A percentile compares a stretch with the other conserved stretches of the same genome.
phyloP scores from a whole-genome alignment of 2,888 invertebrate genomes.

The Notodonta dromedarius region DNA sequence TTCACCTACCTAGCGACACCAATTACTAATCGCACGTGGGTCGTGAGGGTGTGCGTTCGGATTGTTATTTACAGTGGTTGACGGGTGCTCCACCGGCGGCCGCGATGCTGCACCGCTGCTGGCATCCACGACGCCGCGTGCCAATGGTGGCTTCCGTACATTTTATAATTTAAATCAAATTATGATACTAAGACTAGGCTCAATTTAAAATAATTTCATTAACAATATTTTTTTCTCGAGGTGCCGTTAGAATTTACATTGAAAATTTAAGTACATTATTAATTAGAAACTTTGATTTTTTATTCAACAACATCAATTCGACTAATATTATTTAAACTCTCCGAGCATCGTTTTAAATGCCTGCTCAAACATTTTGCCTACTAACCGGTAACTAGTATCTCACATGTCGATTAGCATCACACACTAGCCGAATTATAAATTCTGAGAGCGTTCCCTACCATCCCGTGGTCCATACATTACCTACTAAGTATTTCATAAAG shows the following conservation, averaged over 20 bases:
- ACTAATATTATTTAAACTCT: conserved; percentile 76
- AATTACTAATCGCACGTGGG: conserved; percentile 44
- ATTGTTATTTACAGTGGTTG: conserved; percentile 50
- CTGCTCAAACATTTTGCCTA: conserved; percentile 79
- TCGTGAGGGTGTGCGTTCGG: conserved; percentile 66
- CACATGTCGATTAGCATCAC: conserved; percentile 60
- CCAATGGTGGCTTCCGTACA: conserved; percentile 56
- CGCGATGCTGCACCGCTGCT: conserved; percentile 20
- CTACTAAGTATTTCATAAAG: conserved; percentile 69
- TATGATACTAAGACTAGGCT: conserved; percentile 82
- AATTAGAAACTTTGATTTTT: conserved; percentile 81
- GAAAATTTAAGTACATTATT: conserved; percentile 81
- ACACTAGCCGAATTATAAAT: conserved; percentile 75
- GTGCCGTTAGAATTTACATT: conserved; percentile 81
- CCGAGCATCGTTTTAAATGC: conserved; percentile 82
- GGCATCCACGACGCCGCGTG: conserved; percentile 24
- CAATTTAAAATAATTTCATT: conserved; percentile 74
- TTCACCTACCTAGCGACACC: conserved; percentile 64
- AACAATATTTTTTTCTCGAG: conserved; percentile 70
- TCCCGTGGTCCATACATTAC: conserved; percentile 80
- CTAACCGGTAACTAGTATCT: conserved; percentile 75
- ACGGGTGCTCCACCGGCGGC: conserved; percentile 23
- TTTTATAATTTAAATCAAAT: conserved; percentile 65
- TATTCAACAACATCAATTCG: conserved; percentile 82
- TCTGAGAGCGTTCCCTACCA: conserved; percentile 79